Percentiles rank a stretch among this genome's conserved stretches.
Conservation (phyloP, 2,888 invertebrate genomes). For the Aromia moschata region DNA sequence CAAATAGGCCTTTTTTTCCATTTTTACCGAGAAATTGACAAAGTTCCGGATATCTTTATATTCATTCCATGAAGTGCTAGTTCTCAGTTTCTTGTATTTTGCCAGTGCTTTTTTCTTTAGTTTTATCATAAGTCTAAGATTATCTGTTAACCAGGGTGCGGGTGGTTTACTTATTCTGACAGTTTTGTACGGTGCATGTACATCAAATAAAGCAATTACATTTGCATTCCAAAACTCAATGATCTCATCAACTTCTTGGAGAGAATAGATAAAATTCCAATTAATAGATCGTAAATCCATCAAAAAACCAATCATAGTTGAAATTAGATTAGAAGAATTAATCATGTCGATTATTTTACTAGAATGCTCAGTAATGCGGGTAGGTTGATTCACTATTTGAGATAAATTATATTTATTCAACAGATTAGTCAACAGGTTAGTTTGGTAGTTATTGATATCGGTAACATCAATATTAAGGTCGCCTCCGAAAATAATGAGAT, state of each 20-base stretch:
- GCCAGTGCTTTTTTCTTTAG: background rate
- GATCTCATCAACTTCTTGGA: background rate
- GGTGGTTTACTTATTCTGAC: conserved; percentile 5
- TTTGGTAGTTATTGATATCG: background rate
- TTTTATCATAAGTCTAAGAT: background rate
- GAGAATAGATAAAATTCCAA: background rate
- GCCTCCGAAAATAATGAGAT: background rate
- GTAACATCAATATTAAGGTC: conserved; percentile 2
- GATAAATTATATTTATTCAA: background rate
- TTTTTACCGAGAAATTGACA: background rate
- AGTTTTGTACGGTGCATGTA: too few species aligned
- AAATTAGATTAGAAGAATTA: background rate
- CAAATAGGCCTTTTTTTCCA: background rate
- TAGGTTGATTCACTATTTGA: background rate
- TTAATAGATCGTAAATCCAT: background rate
- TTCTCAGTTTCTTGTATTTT: background rate
- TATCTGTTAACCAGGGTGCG: conserved; percentile 4
- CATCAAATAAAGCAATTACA: background rate
- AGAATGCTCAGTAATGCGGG: background rate
- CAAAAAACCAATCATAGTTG: background rate
- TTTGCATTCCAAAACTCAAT: background rate
- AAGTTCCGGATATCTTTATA: background rate
- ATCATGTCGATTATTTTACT: background rate
- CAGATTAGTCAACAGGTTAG: background rate
- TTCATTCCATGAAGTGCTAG: background rate